Conservation (phyloP, 92 coral and sea anemone genomes). For the Actinostola sp. region DNA sequence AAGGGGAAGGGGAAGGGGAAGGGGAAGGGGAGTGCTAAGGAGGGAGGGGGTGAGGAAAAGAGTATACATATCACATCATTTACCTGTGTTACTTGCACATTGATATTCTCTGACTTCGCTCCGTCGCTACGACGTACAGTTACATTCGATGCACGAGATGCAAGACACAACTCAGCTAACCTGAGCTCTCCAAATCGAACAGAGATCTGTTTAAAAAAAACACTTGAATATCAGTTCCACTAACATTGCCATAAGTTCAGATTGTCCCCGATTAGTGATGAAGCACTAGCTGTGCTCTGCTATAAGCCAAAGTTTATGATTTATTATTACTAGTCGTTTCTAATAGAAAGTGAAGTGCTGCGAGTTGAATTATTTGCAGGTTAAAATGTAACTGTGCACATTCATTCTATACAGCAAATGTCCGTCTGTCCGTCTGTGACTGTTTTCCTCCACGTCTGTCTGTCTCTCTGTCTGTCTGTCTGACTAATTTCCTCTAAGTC, state of each 20-base stretch:
- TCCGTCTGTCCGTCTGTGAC: too few species aligned
- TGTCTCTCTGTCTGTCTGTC: too few species aligned
- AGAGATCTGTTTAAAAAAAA: slow-evolving; percentile 43
- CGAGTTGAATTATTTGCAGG: too few species aligned
- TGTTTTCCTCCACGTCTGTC: too few species aligned
- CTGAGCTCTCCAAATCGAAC: slow-evolving; percentile 59
- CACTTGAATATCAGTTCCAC: background rate
- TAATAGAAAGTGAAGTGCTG: too few species aligned
- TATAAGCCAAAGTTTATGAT: too few species aligned
- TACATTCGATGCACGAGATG: slow-evolving; percentile 49
- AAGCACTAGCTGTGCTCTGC: background rate
- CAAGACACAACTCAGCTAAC: slow-evolving; percentile 48
- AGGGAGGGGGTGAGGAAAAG: background rate
- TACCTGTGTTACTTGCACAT: slow-evolving; percentile 16
- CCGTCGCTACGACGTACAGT: slow-evolving; percentile 15
- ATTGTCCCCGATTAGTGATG: background rate
- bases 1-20: too few species aligned
- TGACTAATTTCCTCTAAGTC: too few species aligned
- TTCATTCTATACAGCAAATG: too few species aligned
- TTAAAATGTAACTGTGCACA: too few species aligned
- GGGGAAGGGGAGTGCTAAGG: too few species aligned
- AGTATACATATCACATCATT: background rate
- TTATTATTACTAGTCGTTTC: too few species aligned
- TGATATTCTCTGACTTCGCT: background rate
- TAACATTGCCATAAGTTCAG: background rate